phyloP scores from a whole-genome alignment of 2,113 vertebrate genomes.

The Rynchops niger region DNA sequence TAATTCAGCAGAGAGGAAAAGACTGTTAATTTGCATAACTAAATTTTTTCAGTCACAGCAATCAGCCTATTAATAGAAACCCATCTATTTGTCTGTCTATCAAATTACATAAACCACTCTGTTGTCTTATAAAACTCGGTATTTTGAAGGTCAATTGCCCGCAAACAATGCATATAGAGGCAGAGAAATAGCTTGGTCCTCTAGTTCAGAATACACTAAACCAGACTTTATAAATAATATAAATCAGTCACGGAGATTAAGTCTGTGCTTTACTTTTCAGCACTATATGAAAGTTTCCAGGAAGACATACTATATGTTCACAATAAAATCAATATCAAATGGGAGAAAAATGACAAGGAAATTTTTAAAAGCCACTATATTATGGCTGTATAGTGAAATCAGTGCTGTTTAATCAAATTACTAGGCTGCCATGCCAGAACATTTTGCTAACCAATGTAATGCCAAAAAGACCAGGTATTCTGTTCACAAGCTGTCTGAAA shows the following conservation, averaged over 20 bases:
- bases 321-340: not conserved
- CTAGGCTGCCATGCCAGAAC: not conserved
- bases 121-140: not conserved
- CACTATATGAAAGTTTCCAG: not conserved
- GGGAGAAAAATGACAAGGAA: not conserved
- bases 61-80: slow-evolving; percentile 57
- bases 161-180: not conserved
- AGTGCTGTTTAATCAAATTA: not conserved
- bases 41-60: slow-evolving; percentile 37
- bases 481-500: not conserved
- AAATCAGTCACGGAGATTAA: not conserved
- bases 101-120: not conserved
- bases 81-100: slow-evolving; percentile 30
- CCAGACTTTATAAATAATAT: not conserved
- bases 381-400: not conserved
- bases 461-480: not conserved
- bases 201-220: not conserved
- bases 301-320: not conserved
- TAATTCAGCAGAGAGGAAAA: slow-evolving; percentile 40
- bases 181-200: not conserved
- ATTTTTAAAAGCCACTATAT: not conserved
- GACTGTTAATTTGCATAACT: slow-evolving; percentile 51
- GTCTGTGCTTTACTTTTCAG: not conserved
- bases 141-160: slow-evolving; percentile 18
- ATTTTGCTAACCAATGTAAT: not conserved